phyloP scores from a whole-genome alignment of 2,113 vertebrate genomes.

The Dromaius novaehollandiae region DNA sequence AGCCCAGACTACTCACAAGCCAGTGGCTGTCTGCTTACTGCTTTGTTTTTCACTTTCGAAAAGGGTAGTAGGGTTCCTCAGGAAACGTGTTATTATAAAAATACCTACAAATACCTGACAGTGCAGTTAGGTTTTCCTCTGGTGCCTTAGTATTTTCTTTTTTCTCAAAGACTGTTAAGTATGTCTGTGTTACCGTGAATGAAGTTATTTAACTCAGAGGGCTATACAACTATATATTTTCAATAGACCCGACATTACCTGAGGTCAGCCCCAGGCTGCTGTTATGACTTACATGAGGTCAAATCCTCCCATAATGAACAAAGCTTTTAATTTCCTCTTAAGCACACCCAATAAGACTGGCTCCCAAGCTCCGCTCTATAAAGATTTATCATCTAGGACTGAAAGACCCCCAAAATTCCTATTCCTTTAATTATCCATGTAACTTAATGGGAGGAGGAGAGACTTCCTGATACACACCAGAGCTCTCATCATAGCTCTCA shows the following conservation, averaged over 20 bases:
- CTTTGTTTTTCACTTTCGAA: conserved; percentile 69
- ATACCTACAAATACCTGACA: conserved; percentile 39
- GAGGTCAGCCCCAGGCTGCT: conserved; percentile 54
- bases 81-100: conserved; percentile 56
- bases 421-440: neutral
- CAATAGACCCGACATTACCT: conserved; percentile 52
- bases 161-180: conserved; percentile 42
- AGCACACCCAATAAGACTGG: neutral
- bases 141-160: conserved; percentile 46
- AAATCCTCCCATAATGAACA: conserved; percentile 8
- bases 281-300: conserved; percentile 48
- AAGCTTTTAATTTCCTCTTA: conserved; percentile 52
- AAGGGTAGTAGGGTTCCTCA: conserved; percentile 36
- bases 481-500: neutral
- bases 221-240: conserved; percentile 28
- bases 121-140: conserved; percentile 25
- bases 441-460: neutral
- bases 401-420: neutral
- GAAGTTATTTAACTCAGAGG: conserved; percentile 49
- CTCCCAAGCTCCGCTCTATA: neutral
- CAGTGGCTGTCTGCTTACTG: conserved; percentile 54
- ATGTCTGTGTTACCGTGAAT: conserved; percentile 53
- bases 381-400: conserved; percentile 19
- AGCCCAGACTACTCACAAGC: conserved; percentile 60
- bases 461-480: neutral